Base-by-base conservation (phyloP, 2,113 vertebrate species). In the Probosciger aterrimus region DNA sequence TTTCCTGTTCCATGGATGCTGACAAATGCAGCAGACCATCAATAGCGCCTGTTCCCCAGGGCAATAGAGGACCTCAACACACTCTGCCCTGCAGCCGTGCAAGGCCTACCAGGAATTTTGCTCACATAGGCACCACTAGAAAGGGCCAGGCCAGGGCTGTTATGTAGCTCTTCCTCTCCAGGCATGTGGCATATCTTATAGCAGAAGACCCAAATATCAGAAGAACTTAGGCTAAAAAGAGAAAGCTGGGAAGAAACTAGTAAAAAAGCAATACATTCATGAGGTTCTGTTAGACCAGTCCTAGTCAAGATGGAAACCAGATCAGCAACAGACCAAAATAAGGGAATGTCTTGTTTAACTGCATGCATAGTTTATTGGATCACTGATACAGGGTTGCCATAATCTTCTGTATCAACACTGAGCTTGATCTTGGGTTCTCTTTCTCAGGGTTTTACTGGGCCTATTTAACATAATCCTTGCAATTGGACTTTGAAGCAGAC, bases 121-220 rank as follows among this genome's bases (percentile, higher is more conserved):
- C 14, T 39, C 3, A 44, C 5, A 9, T 3, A 7, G 11, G 3
- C 33, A n/a, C 7, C 6, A 8, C 5, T 7, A 35, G 15, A 50
- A 71, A 73, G 33, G 31, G 23, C 9, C 1, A 0, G 9, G 10
- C 17, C 14, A 46, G 12, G 46, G 25, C 28, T 71, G n/a, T 37
- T 41, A 9, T 4, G 9, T 7, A 23, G 18, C 6, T 64, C 13
- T 35, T 80, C 16, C 15, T 79, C 14, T 74, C 28, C 18, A 69
- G 27, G 4, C 6, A 60, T 12, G 10, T 17, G 35, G 14, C 1
- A 0, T 22, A 43, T 15, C 33, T 69, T 23, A 24, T 24, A 25
- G 78, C 23, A 57, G 12, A 74, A 14, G 44, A 78, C 37, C 4
- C 7, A 44, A 28, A 22, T 55, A 64, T 14, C 68, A 82, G 7